A percentile compares a stretch with the other conserved stretches of the same genome.
phyloP scores from a whole-genome alignment of 2,888 invertebrate species.

The Rotaria sp. region DNA sequence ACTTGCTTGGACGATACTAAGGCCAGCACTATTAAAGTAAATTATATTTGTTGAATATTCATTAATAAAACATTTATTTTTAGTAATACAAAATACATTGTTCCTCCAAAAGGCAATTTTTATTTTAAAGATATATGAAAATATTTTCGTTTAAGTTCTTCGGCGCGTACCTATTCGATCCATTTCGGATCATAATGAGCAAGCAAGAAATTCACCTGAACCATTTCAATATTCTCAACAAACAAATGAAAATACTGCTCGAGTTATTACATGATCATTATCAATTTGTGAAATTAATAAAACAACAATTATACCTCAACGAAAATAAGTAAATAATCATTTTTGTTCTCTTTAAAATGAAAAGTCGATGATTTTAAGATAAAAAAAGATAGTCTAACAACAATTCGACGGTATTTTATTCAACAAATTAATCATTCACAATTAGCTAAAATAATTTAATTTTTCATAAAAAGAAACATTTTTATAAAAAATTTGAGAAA shows the following conservation, averaged over 20 bases:
- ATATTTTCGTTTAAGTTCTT: too few species aligned
- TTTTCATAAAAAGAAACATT: too few species aligned
- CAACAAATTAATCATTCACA: neutral
- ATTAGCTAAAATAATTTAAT: too few species aligned
- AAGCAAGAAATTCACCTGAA: neutral
- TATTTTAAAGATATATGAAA: too few species aligned
- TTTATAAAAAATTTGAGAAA: conserved; percentile 44
- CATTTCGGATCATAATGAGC: neutral
- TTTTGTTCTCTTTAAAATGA: too few species aligned
- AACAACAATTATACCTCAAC: neutral
- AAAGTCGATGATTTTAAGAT: too few species aligned
- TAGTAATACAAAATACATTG: neutral
- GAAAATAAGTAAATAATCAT: too few species aligned
- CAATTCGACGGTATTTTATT: neutral
- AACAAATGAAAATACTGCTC: neutral
- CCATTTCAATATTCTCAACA: neutral
- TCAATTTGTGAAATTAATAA: neutral
- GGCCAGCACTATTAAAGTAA: neutral
- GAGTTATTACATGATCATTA: neutral
- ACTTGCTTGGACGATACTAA: conserved; percentile 42
- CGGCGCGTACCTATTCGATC: neutral
- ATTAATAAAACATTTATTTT: neutral
- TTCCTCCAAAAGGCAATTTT: neutral
- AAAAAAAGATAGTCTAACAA: neutral
- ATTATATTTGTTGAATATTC: neutral